Base-by-base conservation (phyloP, 2,113 vertebrate species). In the Henicopernis longicauda region DNA sequence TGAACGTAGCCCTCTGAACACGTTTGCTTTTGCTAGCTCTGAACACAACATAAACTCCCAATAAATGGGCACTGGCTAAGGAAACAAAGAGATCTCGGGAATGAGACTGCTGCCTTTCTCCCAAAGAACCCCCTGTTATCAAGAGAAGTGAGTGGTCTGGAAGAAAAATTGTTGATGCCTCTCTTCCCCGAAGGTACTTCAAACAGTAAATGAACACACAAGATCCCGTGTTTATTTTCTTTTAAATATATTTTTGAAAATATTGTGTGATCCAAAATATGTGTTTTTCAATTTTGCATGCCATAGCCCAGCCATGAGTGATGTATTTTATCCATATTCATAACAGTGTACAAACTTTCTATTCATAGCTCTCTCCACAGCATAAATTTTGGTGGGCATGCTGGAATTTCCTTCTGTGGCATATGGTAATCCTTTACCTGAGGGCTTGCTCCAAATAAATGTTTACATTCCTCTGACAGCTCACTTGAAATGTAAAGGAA, bases 271-370 rank as follows among this genome's bases (percentile, higher is more conserved):
- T 98, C 97, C 97, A 98, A 98, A 98, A 96, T 98, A 98, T 96
- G 97, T 98, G 98, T 97, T 98, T 98, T 98, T 94, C 95, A 95
- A 84, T 96, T 97, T 97, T 95, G 80, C 65, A 8, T 97, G 96
- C 97, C 95, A 93, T 96, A 94, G 94, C 94, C 92, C 9, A 11
- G 96, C 95, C 78, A 44, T 93, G 95, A 98, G 98, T 98, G 98
- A 98, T 98, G 96, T 98, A 98, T 98, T 98, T 98, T 97, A 98
- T 98, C 97, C 98, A 98, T 98, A 98, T 98, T 98, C 98, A 98
- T 98, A 98, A 97, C 92, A 95, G 97, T 76, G 94, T 97, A 98
- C 98, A 98, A 98, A 98, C 98, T 98, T 98, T 98, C 98, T 98
- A 98, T 98, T 98, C 98, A 98, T 98, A 98, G 98, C 93, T 95